Evolutionary conservation across 2,888 invertebrate species (phyloP), one percentile per base, ranked within the genome.

Genomic region (Ctena decussata): DNA sequence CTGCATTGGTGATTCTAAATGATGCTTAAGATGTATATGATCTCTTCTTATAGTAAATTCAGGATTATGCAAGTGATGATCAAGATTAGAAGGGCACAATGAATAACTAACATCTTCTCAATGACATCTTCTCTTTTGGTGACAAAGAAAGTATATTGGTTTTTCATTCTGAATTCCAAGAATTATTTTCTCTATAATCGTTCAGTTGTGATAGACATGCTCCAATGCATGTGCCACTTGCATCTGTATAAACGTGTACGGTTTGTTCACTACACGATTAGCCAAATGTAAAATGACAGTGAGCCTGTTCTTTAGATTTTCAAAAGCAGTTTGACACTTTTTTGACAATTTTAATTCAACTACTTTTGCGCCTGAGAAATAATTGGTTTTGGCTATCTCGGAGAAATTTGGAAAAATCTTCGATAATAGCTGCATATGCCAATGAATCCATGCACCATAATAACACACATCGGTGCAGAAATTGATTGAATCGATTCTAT

Each of bases 351-450:
- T 65, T 35, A 87, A 87, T 30, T 41, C n/a, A 2, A 69, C 75
- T 72, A 39, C 21, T 85, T 87, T 46, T 70, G 82, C 0, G 80
- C 85, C 12, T 82, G 57, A 0, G 73, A 32, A 35, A 80, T 80
- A 1, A 87, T 18, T 3, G 87, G 87, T n/a, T 65, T 77, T 69
- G 3, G 77, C 84, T 24, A 80, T 84, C 71, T 78, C 53, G 35
- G 76, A 70, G 30, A 84, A 84, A 70, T 82, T 86, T 44, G 80
- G 84, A 21, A 85, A 32, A 83, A 85, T 5, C 84, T 44, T 21
- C 85, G 37, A 53, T 85, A 85, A 24, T 79, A 86, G 21, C 71
- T 71, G 18, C 46, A 75, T 79, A 83, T 80, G 0, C 85, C 88
- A 1, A 81, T 70, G 53, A 85, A 88, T 0, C 39, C n/a, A 30